Base-by-base conservation (phyloP, 2,888 invertebrate species). In the Diarsia brunnea region DNA sequence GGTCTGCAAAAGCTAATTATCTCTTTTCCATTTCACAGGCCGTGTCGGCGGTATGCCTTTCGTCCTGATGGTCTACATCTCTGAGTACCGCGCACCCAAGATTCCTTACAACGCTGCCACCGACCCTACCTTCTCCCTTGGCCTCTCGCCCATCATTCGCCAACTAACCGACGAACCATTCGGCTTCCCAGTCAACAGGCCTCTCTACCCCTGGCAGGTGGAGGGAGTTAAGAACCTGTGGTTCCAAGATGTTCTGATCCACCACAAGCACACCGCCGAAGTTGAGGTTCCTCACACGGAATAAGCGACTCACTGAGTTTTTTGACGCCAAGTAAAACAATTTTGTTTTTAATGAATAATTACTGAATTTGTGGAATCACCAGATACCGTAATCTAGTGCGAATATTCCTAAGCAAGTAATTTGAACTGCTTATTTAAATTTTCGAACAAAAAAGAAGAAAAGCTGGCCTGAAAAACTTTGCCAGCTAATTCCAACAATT, bases 31-130 rank as follows among this genome's bases (percentile, higher is more conserved):
- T 67, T 61, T 73, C n/a, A 3, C 87, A 95, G 95, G 95, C 91
- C 94, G 92, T 84, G 89, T 93, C 65, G 91, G 91, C 45, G 98
- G 98, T 81, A 97, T 97, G 95, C 97, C 97, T 31, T 97, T 97
- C 91, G 96, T 97, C 82, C 91, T 98, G 74, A 94, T 97, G 93
- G 97, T 97, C 68, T 96, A 97, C 90, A 97, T 98, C 77, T 95
- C 97, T 66, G 97, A 97, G 79, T 97, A 93, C 90, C 92, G 90
- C 58, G 93, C 94, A 27, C 95, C 97, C 16, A 92, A 94, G 53
- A 93, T 95, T 12, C 91, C 94, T 11, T 92, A 93, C 58, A 92
- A 92, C 4, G 90, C 92, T 19, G 94, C 94, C 14, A 97, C 94
- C 87, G 97, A 97, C 82, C 95, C 97, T 24, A 89, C 95, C 68